A percentile compares a stretch with the other conserved stretches of the same genome.
Conservation (phyloP, 2,888 invertebrate genomes). For the Biston betularia region DNA sequence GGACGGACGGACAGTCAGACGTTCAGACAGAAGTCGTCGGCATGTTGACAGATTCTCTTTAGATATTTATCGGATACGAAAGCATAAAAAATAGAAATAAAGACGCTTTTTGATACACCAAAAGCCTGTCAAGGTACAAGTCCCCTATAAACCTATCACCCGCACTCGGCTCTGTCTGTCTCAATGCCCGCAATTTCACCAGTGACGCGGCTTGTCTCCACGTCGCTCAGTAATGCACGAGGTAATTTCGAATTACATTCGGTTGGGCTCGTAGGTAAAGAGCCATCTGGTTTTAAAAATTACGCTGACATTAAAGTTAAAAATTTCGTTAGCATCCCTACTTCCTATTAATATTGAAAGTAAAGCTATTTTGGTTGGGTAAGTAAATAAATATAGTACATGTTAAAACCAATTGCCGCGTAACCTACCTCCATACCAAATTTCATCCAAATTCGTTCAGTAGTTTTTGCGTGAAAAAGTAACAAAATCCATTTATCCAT, state of each 20-base stretch:
- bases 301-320: not conserved
- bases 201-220: constrained; percentile 52
- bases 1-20: too few species aligned
- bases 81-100: not conserved
- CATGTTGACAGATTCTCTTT: too few species aligned
- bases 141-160: constrained; percentile 35
- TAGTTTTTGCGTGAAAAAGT: too few species aligned
- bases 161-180: constrained; percentile 42
- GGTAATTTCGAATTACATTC: constrained; percentile 72
- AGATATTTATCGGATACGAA: not conserved
- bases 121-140: constrained; percentile 10
- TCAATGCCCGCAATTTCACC: constrained; percentile 55
- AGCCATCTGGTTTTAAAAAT: not conserved
- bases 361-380: too few species aligned
- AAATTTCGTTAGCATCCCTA: not conserved
- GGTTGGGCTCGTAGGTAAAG: constrained; percentile 47
- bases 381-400: too few species aligned
- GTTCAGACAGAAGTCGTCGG: too few species aligned
- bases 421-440: too few species aligned
- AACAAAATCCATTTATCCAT: too few species aligned
- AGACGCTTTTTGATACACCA: not conserved
- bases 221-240: constrained; percentile 49
- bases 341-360: too few species aligned
- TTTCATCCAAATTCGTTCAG: too few species aligned
- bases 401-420: too few species aligned